Conservation (phyloP, 2,797 vertebrate genomes). For the Argyrosomus regius region DNA sequence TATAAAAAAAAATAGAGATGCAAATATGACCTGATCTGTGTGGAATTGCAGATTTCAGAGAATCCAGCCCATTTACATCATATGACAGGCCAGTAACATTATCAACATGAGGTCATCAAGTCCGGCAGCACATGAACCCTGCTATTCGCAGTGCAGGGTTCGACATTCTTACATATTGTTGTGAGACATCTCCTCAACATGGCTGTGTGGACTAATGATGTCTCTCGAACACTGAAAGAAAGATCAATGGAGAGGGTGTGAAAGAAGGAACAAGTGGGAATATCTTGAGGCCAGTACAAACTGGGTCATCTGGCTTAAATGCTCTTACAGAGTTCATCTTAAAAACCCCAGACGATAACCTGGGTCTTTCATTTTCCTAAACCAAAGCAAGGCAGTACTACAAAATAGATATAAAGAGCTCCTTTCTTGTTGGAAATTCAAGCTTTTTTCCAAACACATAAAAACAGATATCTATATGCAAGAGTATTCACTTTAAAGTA, state of each 20-base stretch:
- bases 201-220: constrained; percentile 10
- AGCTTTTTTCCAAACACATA: not conserved
- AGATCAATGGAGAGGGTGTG: not conserved
- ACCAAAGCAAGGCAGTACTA: not conserved
- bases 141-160: not conserved
- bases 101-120: not conserved
- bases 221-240: not conserved
- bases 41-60: not conserved
- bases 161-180: not conserved
- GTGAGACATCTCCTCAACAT: not conserved
- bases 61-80: not conserved
- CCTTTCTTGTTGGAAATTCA: not conserved
- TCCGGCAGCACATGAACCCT: not conserved
- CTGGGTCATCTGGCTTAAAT: constrained; percentile 31
- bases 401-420: not conserved
- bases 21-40: not conserved
- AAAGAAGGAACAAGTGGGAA: constrained; percentile 1
- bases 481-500: too few relatives aligned
- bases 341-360: not conserved
- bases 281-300: not conserved
- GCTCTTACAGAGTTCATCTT: constrained; percentile 6
- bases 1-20: not conserved
- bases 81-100: not conserved
- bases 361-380: not conserved
- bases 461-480: not conserved